A percentile compares a stretch with the other conserved stretches of the same genome.
Evolutionary conservation across 2,888 invertebrate species (phyloP).

Genomic region (Lobophora halterata): DNA sequence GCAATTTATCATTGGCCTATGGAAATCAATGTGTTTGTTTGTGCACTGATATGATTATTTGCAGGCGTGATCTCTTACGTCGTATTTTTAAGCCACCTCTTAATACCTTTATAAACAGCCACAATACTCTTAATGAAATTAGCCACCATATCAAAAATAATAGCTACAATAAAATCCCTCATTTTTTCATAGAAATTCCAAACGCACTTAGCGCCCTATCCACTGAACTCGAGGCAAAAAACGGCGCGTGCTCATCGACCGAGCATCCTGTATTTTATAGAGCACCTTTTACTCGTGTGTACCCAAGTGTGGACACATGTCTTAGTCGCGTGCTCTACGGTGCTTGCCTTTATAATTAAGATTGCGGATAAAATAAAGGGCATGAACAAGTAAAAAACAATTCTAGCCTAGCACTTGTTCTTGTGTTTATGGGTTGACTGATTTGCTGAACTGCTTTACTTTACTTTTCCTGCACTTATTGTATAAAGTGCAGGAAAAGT

Average conservation of each 20-base stretch:
- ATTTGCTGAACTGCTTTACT: no score
- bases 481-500: no score
- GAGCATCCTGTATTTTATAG: conserved; percentile 50
- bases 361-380: conserved; percentile 12
- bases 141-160: no score
- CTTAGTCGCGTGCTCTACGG: conserved; percentile 51
- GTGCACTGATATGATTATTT: no score
- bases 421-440: background rate
- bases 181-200: conserved; percentile 28
- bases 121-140: no score
- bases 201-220: conserved; percentile 9
- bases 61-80: no score
- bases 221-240: conserved; percentile 38
- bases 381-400: conserved; percentile 2
- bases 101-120: no score
- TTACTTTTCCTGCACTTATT: no score
- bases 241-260: conserved; percentile 52
- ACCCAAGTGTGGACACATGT: conserved; percentile 48
- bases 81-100: no score
- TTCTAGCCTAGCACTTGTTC: background rate
- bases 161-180: no score
- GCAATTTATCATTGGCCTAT: no score
- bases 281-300: conserved; percentile 46
- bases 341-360: conserved; percentile 24
- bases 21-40: no score